Evolutionary conservation across 2,888 invertebrate genomes (phyloP).

Genomic region (Ormyrus rosae): DNA sequence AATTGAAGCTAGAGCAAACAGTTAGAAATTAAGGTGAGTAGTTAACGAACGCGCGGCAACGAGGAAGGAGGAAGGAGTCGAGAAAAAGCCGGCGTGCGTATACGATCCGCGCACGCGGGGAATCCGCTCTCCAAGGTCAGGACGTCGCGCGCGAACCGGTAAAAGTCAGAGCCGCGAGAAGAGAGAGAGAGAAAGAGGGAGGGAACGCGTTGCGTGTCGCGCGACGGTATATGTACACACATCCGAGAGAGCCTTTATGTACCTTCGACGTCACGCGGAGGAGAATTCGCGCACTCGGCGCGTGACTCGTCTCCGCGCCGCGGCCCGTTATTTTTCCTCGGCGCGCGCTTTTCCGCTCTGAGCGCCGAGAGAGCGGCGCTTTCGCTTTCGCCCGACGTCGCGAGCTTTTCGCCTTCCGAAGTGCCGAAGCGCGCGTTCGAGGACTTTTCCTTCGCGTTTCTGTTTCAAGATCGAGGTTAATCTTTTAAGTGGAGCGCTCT

Average conservation of each 20-base stretch:
- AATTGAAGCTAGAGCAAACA: too few relatives aligned
- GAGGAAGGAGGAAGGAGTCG: slow-evolving; percentile 16
- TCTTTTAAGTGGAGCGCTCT: too few relatives aligned
- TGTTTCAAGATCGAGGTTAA: too few relatives aligned
- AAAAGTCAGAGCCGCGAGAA: slow-evolving; percentile 32
- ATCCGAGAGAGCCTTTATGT: slow-evolving; percentile 20
- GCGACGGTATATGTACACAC: background rate
- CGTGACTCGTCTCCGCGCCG: slow-evolving; percentile 8
- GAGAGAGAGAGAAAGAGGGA: slow-evolving; percentile 16
- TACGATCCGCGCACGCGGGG: background rate
- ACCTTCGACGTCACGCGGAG: slow-evolving; percentile 37
- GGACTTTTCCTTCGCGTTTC: too few relatives aligned
- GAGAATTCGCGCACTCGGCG: background rate
- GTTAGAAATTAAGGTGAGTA: background rate
- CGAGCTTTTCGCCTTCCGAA: too few relatives aligned
- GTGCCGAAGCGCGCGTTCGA: too few relatives aligned
- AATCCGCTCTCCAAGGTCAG: slow-evolving; percentile 49
- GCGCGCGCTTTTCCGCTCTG: slow-evolving; percentile 5
- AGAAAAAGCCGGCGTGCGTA: background rate
- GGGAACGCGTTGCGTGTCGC: slow-evolving; percentile 49
- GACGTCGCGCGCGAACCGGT: slow-evolving; percentile 41
- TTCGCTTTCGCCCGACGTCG: too few relatives aligned
- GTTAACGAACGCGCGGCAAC: background rate
- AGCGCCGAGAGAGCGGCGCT: too few relatives aligned
- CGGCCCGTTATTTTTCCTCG: slow-evolving; percentile 46